Evolutionary conservation across 2,113 vertebrate genomes (phyloP).

Genomic region (Petromus typicus): DNA sequence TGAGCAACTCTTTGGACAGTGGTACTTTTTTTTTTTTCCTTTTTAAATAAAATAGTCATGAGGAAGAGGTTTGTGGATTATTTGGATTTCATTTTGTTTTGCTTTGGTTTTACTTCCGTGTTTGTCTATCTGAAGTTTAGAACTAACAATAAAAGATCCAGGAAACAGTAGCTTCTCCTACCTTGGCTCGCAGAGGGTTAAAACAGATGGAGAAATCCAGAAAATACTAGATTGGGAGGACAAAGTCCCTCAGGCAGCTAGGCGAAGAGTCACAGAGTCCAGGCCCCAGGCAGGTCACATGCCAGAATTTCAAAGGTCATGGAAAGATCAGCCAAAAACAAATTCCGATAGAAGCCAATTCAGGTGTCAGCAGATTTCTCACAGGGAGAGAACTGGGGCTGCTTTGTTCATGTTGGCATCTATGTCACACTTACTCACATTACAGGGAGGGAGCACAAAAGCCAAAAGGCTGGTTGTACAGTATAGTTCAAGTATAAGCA

Average conservation of each 20-base stretch:
- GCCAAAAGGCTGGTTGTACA: neutral
- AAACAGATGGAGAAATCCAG: conserved; percentile 64
- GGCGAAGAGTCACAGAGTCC: conserved; percentile 55
- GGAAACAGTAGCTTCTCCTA: conserved; percentile 35
- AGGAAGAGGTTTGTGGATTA: neutral
- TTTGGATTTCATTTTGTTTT: neutral
- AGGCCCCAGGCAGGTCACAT: conserved; percentile 69
- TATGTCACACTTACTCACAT: conserved; percentile 32
- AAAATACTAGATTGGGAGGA: conserved; percentile 58
- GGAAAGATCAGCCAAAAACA: conserved; percentile 82
- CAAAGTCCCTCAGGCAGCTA: conserved; percentile 65
- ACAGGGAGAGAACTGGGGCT: conserved; percentile 47
- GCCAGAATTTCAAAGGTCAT: conserved; percentile 83
- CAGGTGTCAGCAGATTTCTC: conserved; percentile 76
- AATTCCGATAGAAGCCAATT: conserved; percentile 76
- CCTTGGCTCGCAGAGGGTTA: conserved; percentile 70
- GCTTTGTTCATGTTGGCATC: conserved; percentile 53
- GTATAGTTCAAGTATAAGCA: neutral
- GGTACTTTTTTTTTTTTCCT: neutral
- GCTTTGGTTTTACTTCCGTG: neutral
- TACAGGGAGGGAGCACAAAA: neutral
- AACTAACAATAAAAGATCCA: neutral
- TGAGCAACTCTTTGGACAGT: neutral
- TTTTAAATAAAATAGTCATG: neutral
- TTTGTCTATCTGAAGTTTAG: neutral